These are phyloP conservation scores for Xiphophorus couchianus DNA, from an alignment of 2,113 vertebrate species.

Conservation along the genomic window DNA sequence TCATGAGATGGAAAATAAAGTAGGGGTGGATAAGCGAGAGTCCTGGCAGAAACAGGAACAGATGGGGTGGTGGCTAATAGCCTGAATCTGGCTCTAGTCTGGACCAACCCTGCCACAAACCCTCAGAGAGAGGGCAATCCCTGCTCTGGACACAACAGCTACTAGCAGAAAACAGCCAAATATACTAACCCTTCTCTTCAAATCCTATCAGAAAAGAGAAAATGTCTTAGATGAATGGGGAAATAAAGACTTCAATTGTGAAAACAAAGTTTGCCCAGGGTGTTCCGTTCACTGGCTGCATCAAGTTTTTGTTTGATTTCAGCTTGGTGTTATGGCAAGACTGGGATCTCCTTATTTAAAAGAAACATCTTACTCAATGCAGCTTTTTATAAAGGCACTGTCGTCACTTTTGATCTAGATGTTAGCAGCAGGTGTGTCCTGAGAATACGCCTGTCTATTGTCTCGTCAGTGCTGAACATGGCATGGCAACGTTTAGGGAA, in stretches of 20 bases:
- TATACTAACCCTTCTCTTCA: constrained; percentile 8
- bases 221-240: not conserved
- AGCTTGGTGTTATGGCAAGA: not conserved
- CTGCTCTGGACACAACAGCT: constrained; percentile 47
- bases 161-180: constrained; percentile 29
- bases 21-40: constrained; percentile 1
- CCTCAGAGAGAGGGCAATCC: constrained; percentile 62
- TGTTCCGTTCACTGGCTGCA: not conserved
- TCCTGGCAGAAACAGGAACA: constrained; percentile 59
- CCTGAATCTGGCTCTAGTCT: constrained; percentile 64
- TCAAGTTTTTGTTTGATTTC: not conserved
- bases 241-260: not conserved
- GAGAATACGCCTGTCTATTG: not conserved
- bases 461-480: not conserved
- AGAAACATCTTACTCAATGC: not conserved
- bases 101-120: constrained; percentile 38
- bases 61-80: constrained; percentile 70
- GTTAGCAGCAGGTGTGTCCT: not conserved
- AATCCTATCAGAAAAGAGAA: not conserved
- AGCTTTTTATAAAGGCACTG: not conserved
- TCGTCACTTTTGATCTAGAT: not conserved
- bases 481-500: not conserved
- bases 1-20: constrained; percentile 10
- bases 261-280: not conserved
- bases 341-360: not conserved